Base-by-base conservation (phyloP, 2,797 vertebrate genomes). In the Helarctos malayanus region DNA sequence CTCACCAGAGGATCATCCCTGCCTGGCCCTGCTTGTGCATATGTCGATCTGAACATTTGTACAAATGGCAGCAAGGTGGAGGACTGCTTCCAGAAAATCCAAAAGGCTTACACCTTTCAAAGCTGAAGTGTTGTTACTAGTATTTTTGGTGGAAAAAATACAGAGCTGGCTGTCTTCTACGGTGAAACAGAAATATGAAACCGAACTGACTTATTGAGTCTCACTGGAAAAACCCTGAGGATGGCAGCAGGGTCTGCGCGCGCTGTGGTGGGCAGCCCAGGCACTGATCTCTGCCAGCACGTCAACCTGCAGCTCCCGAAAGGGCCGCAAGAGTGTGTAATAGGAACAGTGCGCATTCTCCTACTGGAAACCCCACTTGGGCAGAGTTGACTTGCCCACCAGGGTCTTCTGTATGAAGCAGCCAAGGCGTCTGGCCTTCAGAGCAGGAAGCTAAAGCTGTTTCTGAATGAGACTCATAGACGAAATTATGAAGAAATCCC, bases 391-490 rank as follows among this genome's bases (percentile, higher is more conserved):
- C 99, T 99, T 3, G 98, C 99, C 0, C 98, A 99, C 95, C 97
- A 98, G 5, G 98, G 98, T 32, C 99, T 99, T 88, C 98, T 99
- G 3, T 98, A 96, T 71, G 99, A 99, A 98, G 98, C 99, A 0
- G 99, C 99, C 78, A 99, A 99, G 98, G 98, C 99, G 49, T 99
- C 99, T 78, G 99, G 99, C 32, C 99, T 99, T 87, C 99, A 99
- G 93, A 98, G 99, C 98, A 99, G 99, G 91, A 98, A 98, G 38
- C 98, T 99, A 68, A 99, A 98, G 93, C 98, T 99, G 54, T 99
- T 99, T 98, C 98, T 99, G 98, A 99, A 99, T 97, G 99, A 99
- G 98, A 98, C 99, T 13, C 99, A 99, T 98, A 92, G 98, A 99
- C 92, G 99, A 99, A 98, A 97, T 99, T 97, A 99, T 99, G 98